Base-by-base conservation (phyloP, 2,113 vertebrate species). In the Cephalopholis sonnerati region DNA sequence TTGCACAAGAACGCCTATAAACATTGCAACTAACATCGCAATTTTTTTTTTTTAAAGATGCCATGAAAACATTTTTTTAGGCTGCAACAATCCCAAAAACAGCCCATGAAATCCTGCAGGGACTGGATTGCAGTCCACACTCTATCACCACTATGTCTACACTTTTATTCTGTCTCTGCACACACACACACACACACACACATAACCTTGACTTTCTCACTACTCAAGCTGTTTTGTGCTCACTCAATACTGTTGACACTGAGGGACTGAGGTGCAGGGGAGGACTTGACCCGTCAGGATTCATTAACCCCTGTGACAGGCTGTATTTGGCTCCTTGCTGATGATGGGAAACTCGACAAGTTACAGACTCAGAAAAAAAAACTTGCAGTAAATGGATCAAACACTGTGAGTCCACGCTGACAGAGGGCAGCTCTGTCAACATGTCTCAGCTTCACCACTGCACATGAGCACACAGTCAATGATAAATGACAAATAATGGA, bases 211-310 rank as follows among this genome's bases (percentile, higher is more conserved):
- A 46, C 48, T 1, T 16, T n/a, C n/a, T 17, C 22, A 67, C 46
- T 13, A 32, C 81, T 61, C 44, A 5, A 75, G 1, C 20, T 17
- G 36, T 66, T 78, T 70, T 48, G 51, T 66, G 78, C 82, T 70
- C 48, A 46, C 54, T 57, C 16, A 29, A 46, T 22, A 61, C 16
- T 54, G 66, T 32, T 39, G 36, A 62, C 54, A 20, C 24, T 8
- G 29, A 46, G 20, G 20, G 36, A 17, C 20, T 22, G 51, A 53
- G 22, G 53, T 54, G 20, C 50, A 9, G 41, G 7, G n/a, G 6
- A 65, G 63, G 63, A 46, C 41, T 25, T 0, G 63, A 46, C 13
- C 15, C 1, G 53, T 61, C 15, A 62, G 53, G 44, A 20, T 29
- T 15, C 4, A 24, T 32, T 53, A 48, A 63, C 7, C 2, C 27